A percentile compares a stretch with the other conserved stretches of the same genome.
phyloP scores from a whole-genome alignment of 64 coral and sea anemone genomes.

The Actinia equina region DNA sequence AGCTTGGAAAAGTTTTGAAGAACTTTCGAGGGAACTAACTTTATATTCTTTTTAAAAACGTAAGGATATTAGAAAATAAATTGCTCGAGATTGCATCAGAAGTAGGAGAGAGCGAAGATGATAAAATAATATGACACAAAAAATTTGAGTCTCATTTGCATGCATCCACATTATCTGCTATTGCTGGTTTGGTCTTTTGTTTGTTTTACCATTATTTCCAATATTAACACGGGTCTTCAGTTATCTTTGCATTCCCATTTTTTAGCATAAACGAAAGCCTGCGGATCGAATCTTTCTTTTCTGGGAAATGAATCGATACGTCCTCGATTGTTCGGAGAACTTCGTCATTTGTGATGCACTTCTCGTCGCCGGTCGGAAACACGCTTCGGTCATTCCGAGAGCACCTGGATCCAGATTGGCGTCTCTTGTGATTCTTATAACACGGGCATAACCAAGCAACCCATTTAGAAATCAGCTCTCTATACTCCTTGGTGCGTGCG shows the following conservation, averaged over 20 bases:
- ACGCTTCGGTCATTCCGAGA: not conserved
- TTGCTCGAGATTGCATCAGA: too few relatives aligned
- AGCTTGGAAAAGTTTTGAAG: not conserved
- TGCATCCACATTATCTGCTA: too few relatives aligned
- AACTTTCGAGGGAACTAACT: not conserved
- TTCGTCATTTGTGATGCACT: not conserved
- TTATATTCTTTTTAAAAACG: not conserved
- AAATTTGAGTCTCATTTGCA: too few relatives aligned
- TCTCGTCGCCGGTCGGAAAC: not conserved
- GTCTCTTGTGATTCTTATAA: not conserved
- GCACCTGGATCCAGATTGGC: not conserved
- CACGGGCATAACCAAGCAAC: not conserved
- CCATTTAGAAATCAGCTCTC: not conserved
- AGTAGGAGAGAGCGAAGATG: too few relatives aligned
- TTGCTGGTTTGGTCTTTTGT: too few relatives aligned
- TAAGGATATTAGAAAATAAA: not conserved
- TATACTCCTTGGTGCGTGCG: not conserved
- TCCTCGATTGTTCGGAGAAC: not conserved
- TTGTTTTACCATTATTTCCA: not conserved
- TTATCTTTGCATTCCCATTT: not conserved
- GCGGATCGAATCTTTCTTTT: not conserved
- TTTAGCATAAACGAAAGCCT: not conserved
- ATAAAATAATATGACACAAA: too few relatives aligned
- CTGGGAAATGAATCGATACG: not conserved
- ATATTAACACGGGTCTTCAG: not conserved